These are phyloP conservation scores for Hydrophis major DNA, from an alignment of 2,797 vertebrate species.

Conservation along the genomic window DNA sequence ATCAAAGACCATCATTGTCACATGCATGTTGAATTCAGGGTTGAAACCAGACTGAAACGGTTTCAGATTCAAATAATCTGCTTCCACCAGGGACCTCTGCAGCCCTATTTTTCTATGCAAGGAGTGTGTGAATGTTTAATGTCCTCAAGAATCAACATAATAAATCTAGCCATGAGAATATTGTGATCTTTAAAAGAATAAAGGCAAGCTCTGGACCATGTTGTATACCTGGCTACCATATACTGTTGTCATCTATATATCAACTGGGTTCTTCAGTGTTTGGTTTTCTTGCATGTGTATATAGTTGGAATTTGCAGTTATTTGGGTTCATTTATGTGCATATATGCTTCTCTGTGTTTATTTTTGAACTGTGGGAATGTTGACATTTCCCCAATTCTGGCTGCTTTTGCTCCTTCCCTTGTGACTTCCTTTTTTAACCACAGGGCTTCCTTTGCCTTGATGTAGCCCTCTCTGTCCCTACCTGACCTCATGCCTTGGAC, in stretches of 20 bases:
- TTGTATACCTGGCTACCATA: too few relatives aligned
- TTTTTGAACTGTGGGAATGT: slow-evolving; percentile 17
- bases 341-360: neutral
- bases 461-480: slow-evolving; percentile 20
- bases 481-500: slow-evolving; percentile 7
- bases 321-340: neutral
- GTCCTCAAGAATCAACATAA: neutral
- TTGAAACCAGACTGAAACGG: neutral
- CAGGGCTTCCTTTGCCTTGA: slow-evolving; percentile 4
- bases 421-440: neutral
- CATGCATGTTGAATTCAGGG: neutral
- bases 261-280: neutral
- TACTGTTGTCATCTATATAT: neutral
- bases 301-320: neutral
- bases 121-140: neutral
- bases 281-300: neutral
- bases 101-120: neutral
- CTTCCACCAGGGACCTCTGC: neutral
- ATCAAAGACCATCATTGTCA: neutral
- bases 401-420: neutral
- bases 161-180: neutral
- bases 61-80: neutral
- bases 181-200: neutral
- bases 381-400: neutral
- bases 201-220: neutral